Evolutionary conservation across 1,140 invertebrate genomes (phyloP), one percentile per base, ranked within the genome.

Genomic region (Branchinecta lindahli): DNA sequence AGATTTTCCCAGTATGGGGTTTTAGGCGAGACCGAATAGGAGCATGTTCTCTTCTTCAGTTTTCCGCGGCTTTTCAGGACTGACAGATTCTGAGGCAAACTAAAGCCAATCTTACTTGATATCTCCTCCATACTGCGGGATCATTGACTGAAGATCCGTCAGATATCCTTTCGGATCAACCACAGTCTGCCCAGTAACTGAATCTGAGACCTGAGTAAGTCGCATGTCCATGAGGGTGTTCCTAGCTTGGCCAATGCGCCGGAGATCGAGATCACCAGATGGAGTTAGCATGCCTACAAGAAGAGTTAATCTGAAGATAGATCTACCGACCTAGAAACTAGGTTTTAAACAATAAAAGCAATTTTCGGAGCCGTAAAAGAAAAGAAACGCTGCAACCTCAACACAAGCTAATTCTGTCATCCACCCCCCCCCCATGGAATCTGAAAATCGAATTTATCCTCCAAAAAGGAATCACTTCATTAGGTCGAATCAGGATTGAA

Each of bases 171-270:
- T 99, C 0, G 97, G 96, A 84, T 99, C 97, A 3, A 99, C 95
- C 0, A 99, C 96, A 20, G 97, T 99, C 82, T 99, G 97, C 7
- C 97, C 97, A 45, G 89, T 91, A 0, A 99, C 96, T 8, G 96
- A 98, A 81, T 99, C 96, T 0, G 96, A 99, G 12, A 96, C 90
- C 82, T 99, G 96, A 68, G 92, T 98, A 8, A 99, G 79, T 81
- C 97, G 96, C 0, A 99, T 96, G 77, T 96, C 96, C 96, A 99
- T 99, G 4, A 99, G 80, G n/a, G 94, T 96, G 79, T 98, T 99
- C 79, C 96, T 85, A 0, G 97, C 97, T 83, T 99, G 94, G 46
- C 97, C 97, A 77, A 99, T 99, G 83, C 98, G 98, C 73, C 95
- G 83, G 74, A 99, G 85, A 84, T 99, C 97, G 77, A 99, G 86